phyloP scores from a whole-genome alignment of 1,140 invertebrate genomes.

The Trypoxylus dichotomus region DNA sequence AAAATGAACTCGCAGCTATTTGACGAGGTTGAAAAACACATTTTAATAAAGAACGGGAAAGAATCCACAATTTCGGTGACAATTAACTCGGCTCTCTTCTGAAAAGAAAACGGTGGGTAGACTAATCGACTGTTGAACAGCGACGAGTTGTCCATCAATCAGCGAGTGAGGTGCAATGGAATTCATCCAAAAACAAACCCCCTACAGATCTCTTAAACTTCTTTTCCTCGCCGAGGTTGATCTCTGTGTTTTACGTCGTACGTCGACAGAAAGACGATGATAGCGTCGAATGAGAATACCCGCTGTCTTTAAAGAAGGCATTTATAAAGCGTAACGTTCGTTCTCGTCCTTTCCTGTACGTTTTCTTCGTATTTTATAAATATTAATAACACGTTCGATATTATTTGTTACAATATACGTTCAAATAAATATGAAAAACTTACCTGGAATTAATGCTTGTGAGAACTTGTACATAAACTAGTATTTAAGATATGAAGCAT shows the following conservation, averaged over 20 bases:
- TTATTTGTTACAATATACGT: no score
- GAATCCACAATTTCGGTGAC: not conserved
- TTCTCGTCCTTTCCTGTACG: no score
- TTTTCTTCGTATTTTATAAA: no score
- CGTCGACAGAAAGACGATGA: not conserved
- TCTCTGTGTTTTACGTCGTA: not conserved
- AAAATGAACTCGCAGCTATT: not conserved
- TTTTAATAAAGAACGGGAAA: not conserved
- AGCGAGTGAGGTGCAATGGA: slow-evolving; percentile 14
- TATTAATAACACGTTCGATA: no score
- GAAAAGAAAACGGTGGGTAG: not conserved
- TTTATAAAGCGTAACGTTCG: not conserved
- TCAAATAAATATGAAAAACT: no score
- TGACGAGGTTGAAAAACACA: not conserved
- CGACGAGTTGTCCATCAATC: slow-evolving; percentile 34
- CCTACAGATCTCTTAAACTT: slow-evolving; percentile 32
- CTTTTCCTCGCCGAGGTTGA: slow-evolving; percentile 3
- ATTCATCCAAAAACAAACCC: slow-evolving; percentile 35
- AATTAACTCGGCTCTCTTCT: not conserved
- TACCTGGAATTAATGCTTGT: no score
- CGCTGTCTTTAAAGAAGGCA: not conserved
- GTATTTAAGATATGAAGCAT: no score
- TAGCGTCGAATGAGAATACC: not conserved
- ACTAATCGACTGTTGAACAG: slow-evolving; percentile 27
- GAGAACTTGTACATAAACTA: no score